A percentile compares a stretch with the other conserved stretches of the same genome.
These are phyloP conservation scores for Agrypnus murinus DNA, from an alignment of 2,888 invertebrate species.

Conservation along the genomic window DNA sequence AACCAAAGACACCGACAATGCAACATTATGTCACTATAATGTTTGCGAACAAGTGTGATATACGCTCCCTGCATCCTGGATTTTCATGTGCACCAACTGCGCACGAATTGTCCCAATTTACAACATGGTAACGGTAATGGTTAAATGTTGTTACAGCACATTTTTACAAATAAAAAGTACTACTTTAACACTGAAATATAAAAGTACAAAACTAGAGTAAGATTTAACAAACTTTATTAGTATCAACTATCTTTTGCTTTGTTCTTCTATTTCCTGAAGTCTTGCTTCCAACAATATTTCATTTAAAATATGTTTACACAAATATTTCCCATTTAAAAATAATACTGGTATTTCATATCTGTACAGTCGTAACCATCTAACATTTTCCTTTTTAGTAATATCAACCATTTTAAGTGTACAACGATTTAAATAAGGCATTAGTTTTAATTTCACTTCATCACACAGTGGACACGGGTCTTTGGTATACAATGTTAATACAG, in stretches of 20 bases:
- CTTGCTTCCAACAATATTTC: conserved; percentile 74
- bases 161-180: no score
- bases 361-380: conserved; percentile 83
- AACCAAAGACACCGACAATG: no score
- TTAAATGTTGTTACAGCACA: no score
- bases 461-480: conserved; percentile 88
- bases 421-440: conserved; percentile 75
- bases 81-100: no score
- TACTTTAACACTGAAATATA: no score
- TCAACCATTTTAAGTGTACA: conserved; percentile 83
- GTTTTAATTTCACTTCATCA: conserved; percentile 82
- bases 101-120: no score
- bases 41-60: no score
- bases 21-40: no score
- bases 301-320: conserved; percentile 85
- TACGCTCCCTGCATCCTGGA: no score
- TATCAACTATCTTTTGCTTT: conserved; percentile 3
- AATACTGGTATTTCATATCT: conserved; percentile 91
- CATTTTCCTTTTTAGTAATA: conserved; percentile 83
- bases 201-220: no score
- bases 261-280: conserved; percentile 62
- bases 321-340: conserved; percentile 86
- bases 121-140: no score
- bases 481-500: conserved; percentile 86
- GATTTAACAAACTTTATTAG: no score